These are phyloP conservation scores for Copidosoma aretas DNA, from an alignment of 2,888 invertebrate genomes.

Conservation along the genomic window DNA sequence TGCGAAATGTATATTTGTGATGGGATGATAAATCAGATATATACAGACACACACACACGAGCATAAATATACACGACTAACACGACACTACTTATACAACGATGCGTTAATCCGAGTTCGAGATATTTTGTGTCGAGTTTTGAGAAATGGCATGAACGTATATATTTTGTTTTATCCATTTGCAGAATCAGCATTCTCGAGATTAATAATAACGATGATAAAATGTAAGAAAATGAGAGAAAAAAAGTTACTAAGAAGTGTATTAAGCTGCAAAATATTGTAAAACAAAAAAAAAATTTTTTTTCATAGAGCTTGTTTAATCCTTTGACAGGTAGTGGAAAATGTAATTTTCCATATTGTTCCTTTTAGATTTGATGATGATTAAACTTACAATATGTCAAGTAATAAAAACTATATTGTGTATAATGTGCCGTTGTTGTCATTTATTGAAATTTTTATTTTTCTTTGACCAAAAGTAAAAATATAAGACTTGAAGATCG, in stretches of 20 bases:
- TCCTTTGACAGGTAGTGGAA: constrained; percentile 13
- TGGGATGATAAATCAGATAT: too few species aligned
- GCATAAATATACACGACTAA: too few species aligned
- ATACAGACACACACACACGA: too few species aligned
- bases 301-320: neutral
- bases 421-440: neutral
- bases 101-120: constrained; percentile 56
- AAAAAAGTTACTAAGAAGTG: constrained; percentile 4
- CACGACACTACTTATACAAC: too few species aligned
- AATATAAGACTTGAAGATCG: neutral
- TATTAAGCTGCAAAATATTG: constrained; percentile 22
- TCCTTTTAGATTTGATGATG: constrained; percentile 1
- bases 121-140: constrained; percentile 61
- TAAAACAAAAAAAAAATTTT: constrained; percentile 21
- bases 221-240: constrained; percentile 8
- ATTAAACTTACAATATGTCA: neutral
- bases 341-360: constrained; percentile 8
- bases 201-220: constrained; percentile 6
- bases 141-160: constrained; percentile 32
- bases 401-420: constrained; percentile 1
- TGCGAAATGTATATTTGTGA: too few species aligned
- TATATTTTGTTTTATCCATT: constrained; percentile 18
- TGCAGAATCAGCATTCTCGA: constrained; percentile 2
- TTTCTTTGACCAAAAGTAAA: neutral
- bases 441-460: neutral